phyloP scores from a whole-genome alignment of 2,888 invertebrate species.

The Agonopterix arenella region DNA sequence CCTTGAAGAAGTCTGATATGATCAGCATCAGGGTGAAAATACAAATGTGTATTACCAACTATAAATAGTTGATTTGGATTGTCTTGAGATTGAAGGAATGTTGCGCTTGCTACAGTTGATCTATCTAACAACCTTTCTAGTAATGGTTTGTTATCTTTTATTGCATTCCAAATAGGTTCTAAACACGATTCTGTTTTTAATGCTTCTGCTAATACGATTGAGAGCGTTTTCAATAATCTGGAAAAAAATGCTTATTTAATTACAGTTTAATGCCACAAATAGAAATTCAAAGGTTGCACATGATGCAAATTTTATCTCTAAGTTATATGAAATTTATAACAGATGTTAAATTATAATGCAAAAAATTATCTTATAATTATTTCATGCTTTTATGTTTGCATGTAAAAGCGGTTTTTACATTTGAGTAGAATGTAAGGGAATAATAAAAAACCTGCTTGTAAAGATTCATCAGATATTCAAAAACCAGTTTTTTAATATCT shows the following conservation, averaged over 20 bases:
- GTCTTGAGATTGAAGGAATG: conserved; percentile 75
- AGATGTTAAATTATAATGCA: not conserved
- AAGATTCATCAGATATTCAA: no score
- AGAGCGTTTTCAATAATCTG: no score
- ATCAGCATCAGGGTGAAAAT: conserved; percentile 94
- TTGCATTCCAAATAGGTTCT: conserved; percentile 75
- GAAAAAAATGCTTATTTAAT: conserved; percentile 37
- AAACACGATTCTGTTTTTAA: conserved; percentile 72
- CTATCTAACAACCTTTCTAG: conserved; percentile 77
- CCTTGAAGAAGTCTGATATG: conserved; percentile 93
- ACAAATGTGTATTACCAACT: conserved; percentile 93
- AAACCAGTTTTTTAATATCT: no score
- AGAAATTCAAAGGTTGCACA: not conserved
- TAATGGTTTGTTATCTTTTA: conserved; percentile 76
- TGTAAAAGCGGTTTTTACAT: no score
- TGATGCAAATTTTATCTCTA: no score
- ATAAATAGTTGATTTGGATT: conserved; percentile 77
- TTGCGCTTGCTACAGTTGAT: conserved; percentile 82
- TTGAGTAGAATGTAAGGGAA: not conserved
- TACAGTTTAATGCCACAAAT: conserved; percentile 47
- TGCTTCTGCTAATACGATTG: conserved; percentile 77
- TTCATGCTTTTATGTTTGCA: no score
- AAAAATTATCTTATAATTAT: not conserved
- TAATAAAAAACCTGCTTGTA: not conserved
- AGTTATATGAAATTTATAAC: not conserved